Conservation (phyloP, 2,888 invertebrate species). For the Phyto melanocephala region DNA sequence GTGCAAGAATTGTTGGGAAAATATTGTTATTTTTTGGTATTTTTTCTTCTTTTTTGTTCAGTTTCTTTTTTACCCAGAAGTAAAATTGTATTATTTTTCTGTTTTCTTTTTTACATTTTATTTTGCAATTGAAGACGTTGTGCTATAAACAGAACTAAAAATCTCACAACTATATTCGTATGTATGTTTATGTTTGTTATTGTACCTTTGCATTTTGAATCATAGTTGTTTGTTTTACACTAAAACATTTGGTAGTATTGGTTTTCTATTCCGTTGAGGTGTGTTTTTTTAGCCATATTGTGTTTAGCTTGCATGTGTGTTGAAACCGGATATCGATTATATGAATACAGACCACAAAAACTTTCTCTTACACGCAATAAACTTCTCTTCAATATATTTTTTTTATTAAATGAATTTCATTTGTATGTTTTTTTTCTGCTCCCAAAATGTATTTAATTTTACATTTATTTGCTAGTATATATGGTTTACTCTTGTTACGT, state of each 20-base stretch:
- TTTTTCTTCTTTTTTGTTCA: not conserved
- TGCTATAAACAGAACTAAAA: too few species aligned
- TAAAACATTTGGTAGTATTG: not conserved
- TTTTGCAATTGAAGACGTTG: not conserved
- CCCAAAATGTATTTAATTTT: not conserved
- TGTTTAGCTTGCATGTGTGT: not conserved
- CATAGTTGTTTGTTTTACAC: not conserved
- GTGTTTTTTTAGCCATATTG: not conserved
- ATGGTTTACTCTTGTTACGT: not conserved
- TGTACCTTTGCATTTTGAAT: not conserved
- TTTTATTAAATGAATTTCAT: not conserved
- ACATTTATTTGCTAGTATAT: not conserved
- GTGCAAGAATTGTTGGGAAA: not conserved
- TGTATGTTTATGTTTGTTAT: not conserved
- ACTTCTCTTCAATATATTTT: constrained; percentile 11
- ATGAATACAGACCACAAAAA: constrained; percentile 17
- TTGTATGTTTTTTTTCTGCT: not conserved
- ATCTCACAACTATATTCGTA: too few species aligned
- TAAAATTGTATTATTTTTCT: not conserved
- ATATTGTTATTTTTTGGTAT: not conserved
- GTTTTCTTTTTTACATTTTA: not conserved
- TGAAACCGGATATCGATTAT: constrained; percentile 54
- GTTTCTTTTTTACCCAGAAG: not conserved
- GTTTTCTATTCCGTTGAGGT: not conserved
- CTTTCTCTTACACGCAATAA: constrained; percentile 27